Evolutionary conservation across 2,113 vertebrate genomes (phyloP).

Genomic region (Poecile atricapillus): DNA sequence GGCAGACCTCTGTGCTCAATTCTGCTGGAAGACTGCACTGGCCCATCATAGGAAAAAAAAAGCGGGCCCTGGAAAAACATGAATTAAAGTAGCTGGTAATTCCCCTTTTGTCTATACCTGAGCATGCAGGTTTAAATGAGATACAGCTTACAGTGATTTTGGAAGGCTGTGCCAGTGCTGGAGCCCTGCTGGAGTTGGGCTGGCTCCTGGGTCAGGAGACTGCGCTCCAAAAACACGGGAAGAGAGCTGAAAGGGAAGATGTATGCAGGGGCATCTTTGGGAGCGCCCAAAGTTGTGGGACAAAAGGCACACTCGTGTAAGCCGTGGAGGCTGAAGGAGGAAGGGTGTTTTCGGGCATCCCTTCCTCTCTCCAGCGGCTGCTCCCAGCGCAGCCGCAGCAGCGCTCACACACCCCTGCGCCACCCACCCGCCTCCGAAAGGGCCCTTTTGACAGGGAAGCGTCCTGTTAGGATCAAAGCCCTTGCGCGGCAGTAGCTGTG

Average conservation of each 20-base stretch:
- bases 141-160: neutral
- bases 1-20: neutral
- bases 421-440: accelerated
- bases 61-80: neutral
- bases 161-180: neutral
- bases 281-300: accelerated
- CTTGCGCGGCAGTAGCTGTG: neutral
- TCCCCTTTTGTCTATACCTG: neutral
- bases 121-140: neutral
- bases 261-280: neutral
- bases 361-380: neutral
- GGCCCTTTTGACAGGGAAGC: accelerated
- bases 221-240: accelerated
- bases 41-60: accelerated
- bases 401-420: accelerated
- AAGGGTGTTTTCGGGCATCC: neutral
- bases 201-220: neutral
- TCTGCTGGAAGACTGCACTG: neutral
- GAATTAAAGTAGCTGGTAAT: neutral
- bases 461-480: accelerated
- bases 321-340: neutral
- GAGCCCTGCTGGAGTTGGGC: neutral
- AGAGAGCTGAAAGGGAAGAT: neutral
- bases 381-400: neutral
- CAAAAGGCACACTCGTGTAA: neutral